Evolutionary conservation across 2,888 invertebrate genomes (phyloP), one percentile per base, ranked within the genome.

Genomic region (Mactromeris polynyma): DNA sequence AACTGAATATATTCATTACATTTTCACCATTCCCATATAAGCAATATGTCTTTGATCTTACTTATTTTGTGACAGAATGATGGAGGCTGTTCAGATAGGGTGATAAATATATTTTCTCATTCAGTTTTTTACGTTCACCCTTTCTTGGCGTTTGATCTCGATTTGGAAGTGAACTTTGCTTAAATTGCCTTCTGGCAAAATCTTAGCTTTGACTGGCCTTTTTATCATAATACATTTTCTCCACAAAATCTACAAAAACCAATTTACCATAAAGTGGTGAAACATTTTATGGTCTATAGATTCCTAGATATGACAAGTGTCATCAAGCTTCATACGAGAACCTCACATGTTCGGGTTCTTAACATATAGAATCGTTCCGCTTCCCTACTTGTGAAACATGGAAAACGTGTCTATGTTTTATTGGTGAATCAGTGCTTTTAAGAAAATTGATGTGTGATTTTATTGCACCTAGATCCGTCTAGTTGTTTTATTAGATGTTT

Each of bases 131-230:
- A 0, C 14, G 4, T 73, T 33, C 73, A 73, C 11, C 14, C 33
- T 73, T 26, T 14, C 6, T 4, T 11, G 33, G 14, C 9, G n/a
- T 73, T 73, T 73, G 14, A 73, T 73, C 73, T 31, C 33, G 17
- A 26, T 73, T 73, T 73, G 84, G 84, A 84, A 84, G 78, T 84
- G 17, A 78, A 21, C 31, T 51, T 54, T 33, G 19, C 51, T 2
- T 36, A 77, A 84, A 26, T 54, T 84, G 81, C 87, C 87, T 87
- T 64, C 79, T 83, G 87, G 83, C 87, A 58, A 87, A 46, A 87
- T 42, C 42, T 36, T 46, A 38, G 78, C 83, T 83, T 78, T 84
- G 21, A 84, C 46, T 83, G 83, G 26, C 83, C 33, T 73, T 77
- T 83, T 78, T 54, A 84, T 84, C 78, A 51, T 54, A 78, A 51